phyloP scores from a whole-genome alignment of 2,113 vertebrate genomes.

The Syngnathus scovelli region DNA sequence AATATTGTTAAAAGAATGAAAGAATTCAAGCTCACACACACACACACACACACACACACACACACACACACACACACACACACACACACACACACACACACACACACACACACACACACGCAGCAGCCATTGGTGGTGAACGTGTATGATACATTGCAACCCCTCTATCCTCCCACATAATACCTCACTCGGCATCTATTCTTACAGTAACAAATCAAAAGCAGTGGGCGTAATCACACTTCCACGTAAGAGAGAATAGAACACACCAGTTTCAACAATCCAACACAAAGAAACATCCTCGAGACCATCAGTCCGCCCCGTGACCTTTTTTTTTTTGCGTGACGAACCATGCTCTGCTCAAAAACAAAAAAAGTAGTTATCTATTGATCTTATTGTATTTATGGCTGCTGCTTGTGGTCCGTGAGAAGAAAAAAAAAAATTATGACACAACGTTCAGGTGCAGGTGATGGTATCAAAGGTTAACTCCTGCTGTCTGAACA shows the following conservation, averaged over 20 bases:
- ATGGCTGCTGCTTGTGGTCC: neutral
- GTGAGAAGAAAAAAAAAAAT: neutral
- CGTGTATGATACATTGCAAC: conserved; percentile 56
- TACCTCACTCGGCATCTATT: conserved; percentile 59
- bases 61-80: conserved; percentile 8
- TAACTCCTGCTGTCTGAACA: conserved; percentile 12
- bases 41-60: conserved; percentile 10
- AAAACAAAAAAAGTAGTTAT: too few species aligned
- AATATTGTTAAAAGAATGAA: conserved; percentile 7
- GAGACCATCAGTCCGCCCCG: neutral
- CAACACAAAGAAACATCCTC: conserved; percentile 1
- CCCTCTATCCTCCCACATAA: conserved; percentile 59
- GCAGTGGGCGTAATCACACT: conserved; percentile 57
- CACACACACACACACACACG: conserved; percentile 12
- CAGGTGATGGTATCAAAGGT: conserved; percentile 31
- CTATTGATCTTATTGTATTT: neutral
- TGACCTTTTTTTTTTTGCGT: too few species aligned
- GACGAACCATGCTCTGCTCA: too few species aligned
- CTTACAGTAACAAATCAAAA: conserved; percentile 62
- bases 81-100: conserved; percentile 10
- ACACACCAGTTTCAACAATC: conserved; percentile 16
- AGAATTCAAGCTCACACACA: conserved; percentile 23
- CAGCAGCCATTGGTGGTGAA: conserved; percentile 46
- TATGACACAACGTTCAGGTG: conserved; percentile 13
- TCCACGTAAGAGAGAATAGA: conserved; percentile 33